A percentile compares a stretch with the other conserved stretches of the same genome.
phyloP scores from a whole-genome alignment of 2,113 vertebrate species.

The Donacobius atricapilla region DNA sequence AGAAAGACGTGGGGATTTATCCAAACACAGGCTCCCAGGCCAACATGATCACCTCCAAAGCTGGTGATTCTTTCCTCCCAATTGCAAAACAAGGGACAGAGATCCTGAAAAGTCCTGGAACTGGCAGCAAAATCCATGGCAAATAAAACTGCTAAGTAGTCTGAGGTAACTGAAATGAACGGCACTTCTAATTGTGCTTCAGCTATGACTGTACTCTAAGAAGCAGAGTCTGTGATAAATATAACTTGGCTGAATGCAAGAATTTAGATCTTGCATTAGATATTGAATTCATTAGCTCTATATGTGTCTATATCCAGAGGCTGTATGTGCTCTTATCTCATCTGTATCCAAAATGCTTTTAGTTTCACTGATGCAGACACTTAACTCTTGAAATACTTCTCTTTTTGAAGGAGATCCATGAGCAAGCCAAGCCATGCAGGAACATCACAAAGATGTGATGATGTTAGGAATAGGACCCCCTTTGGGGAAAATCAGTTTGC shows the following conservation, averaged over 20 bases:
- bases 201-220: constrained; percentile 38
- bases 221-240: constrained; percentile 53
- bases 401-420: not conserved
- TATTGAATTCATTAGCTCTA: constrained; percentile 58
- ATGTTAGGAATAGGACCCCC: not conserved
- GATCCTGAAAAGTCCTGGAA: constrained; percentile 1
- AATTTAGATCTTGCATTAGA: constrained; percentile 53
- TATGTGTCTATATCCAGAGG: constrained; percentile 55
- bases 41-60: not conserved
- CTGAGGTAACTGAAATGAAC: constrained; percentile 31
- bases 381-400: constrained; percentile 39
- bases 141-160: constrained; percentile 38
- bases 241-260: constrained; percentile 53
- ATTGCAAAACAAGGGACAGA: not conserved
- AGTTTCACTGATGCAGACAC: constrained; percentile 39
- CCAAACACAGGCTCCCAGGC: not conserved
- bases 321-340: constrained; percentile 43
- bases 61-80: not conserved
- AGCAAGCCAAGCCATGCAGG: not conserved
- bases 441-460: not conserved
- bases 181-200: constrained; percentile 20
- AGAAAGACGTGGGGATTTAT: not conserved
- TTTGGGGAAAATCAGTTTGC: constrained; percentile 13
- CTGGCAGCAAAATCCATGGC: not conserved
- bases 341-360: constrained; percentile 11